Conservation (phyloP, 2,888 invertebrate species). For the Calliopum simillimum region DNA sequence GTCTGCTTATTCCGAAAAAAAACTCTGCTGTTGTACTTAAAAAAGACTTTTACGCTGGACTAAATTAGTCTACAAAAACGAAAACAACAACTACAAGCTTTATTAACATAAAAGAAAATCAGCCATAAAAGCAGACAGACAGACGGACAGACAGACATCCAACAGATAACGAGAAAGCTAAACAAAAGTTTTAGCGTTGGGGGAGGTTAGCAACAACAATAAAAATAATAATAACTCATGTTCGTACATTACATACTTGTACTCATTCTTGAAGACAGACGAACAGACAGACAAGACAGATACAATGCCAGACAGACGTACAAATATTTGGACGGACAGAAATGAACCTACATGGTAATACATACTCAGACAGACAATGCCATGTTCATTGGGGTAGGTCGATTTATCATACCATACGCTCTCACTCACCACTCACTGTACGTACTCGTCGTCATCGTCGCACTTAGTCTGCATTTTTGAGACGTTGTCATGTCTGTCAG, state of each 20-base stretch:
- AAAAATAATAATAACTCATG: too few relatives aligned
- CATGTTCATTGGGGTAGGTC: conserved; percentile 14
- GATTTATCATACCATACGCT: neutral
- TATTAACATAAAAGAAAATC: neutral
- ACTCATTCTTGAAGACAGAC: too few relatives aligned
- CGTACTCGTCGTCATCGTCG: neutral
- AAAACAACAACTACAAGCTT: neutral
- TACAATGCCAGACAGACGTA: neutral
- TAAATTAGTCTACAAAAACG: conserved; percentile 14
- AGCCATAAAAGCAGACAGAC: too few relatives aligned
- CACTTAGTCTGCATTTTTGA: neutral
- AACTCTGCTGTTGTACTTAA: neutral
- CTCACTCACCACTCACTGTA: too few relatives aligned
- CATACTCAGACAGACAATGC: conserved; percentile 7
- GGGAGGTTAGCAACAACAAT: too few relatives aligned
- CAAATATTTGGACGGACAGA: neutral
- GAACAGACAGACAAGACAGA: neutral
- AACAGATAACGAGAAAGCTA: too few relatives aligned
- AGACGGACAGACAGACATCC: too few relatives aligned
- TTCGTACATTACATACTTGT: too few relatives aligned
- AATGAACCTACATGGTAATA: neutral
- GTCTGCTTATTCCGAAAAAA: too few relatives aligned
- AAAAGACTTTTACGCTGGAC: neutral
- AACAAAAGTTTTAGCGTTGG: too few relatives aligned
- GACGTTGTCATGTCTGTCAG: conserved; percentile 4